Percentiles rank a stretch among this genome's conserved stretches.
These are phyloP conservation scores for Lophura nycthemera DNA, from an alignment of 2,113 vertebrate genomes.

Conservation along the genomic window DNA sequence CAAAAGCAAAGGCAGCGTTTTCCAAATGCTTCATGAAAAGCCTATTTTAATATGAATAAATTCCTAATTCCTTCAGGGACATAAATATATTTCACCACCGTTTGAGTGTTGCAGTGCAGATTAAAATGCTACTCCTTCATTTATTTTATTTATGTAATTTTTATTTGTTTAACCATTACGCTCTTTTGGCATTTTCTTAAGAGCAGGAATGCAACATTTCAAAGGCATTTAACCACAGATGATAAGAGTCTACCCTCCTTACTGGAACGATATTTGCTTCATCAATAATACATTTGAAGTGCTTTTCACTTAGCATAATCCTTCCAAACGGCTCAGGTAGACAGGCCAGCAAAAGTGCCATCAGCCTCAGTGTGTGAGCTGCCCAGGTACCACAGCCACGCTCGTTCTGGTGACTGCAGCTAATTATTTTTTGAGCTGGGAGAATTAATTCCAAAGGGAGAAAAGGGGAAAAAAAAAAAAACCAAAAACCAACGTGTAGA, in stretches of 20 bases:
- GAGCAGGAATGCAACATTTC: neutral
- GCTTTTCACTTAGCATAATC: conserved; percentile 1
- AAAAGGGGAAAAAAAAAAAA: too few species aligned
- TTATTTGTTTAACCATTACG: neutral
- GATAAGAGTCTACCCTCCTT: neutral
- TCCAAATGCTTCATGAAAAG: neutral
- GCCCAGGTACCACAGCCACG: neutral
- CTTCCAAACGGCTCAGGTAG: neutral
- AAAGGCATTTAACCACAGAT: neutral
- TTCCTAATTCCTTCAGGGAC: neutral
- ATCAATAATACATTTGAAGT: conserved; percentile 23
- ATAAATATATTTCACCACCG: neutral
- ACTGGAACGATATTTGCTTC: neutral
- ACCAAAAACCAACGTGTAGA: too few species aligned
- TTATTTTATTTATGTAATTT: neutral
- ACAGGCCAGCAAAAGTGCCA: neutral
- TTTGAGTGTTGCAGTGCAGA: neutral
- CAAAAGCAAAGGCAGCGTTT: neutral
- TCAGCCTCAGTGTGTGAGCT: neutral
- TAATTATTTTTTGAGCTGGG: neutral
- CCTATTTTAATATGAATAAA: neutral
- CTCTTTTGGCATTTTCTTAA: neutral
- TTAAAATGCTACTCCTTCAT: neutral
- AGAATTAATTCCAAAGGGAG: neutral
- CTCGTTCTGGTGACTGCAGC: neutral